A percentile compares a stretch with the other conserved stretches of the same genome.
Evolutionary conservation across 2,888 invertebrate species (phyloP).

Genomic region (Dasysyrphus albostriatus): DNA sequence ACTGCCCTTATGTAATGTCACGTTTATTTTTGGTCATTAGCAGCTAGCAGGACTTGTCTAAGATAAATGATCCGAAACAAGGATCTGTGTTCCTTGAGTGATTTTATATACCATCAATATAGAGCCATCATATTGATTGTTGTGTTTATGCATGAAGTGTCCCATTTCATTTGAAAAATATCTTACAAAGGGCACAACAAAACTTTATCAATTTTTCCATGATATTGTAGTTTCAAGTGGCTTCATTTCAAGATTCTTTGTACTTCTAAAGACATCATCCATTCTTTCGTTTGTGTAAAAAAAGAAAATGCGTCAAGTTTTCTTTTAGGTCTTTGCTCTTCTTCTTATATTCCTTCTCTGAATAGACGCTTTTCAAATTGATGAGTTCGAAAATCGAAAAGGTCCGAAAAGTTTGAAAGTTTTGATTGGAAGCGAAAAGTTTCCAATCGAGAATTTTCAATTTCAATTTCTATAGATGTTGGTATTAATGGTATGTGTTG

Average conservation of each 20-base stretch:
- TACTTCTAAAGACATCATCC: not conserved
- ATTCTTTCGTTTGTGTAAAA: not conserved
- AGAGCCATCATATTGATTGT: conserved; percentile 24
- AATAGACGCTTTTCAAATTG: conserved; percentile 20
- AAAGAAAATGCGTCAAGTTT: conserved; percentile 19
- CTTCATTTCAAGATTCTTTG: conserved; percentile 7
- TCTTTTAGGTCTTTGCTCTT: not conserved
- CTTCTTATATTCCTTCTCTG: not conserved
- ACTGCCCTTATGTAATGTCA: conserved; percentile 68
- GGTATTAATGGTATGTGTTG: not conserved
- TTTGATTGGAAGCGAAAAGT: conserved; percentile 44
- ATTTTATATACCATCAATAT: not conserved
- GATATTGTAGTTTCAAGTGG: conserved; percentile 14
- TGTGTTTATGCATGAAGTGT: conserved; percentile 24
- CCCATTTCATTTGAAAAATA: not conserved
- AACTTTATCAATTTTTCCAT: conserved; percentile 4
- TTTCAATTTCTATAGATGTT: not conserved
- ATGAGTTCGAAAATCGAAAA: conserved; percentile 36
- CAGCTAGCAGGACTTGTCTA: conserved; percentile 51
- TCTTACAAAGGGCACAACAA: conserved; percentile 4
- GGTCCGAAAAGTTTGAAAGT: conserved; percentile 33
- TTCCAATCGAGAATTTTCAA: not conserved
- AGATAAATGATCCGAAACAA: conserved; percentile 51
- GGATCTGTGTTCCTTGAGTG: not conserved
- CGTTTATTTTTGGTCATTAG: conserved; percentile 65